Conservation (phyloP, 35 echinoderm and acorn worm species). For the Eucidaris tribuloides region DNA sequence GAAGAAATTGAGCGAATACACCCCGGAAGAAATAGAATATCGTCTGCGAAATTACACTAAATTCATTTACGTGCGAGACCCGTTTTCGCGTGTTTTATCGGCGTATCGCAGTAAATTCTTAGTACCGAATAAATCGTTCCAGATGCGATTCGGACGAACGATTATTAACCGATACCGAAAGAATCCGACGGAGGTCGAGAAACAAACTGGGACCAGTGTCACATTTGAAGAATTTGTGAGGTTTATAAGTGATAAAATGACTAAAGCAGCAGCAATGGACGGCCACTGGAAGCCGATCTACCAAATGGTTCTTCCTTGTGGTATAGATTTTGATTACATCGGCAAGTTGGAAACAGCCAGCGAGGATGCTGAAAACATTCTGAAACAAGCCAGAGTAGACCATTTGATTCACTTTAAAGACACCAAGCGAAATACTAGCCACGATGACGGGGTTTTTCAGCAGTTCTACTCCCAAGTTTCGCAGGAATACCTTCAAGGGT, state of each 20-base stretch:
- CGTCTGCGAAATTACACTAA: slow-evolving; percentile 79
- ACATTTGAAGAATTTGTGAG: slow-evolving; percentile 77
- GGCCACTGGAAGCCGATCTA: slow-evolving; percentile 86
- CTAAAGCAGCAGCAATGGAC: slow-evolving; percentile 43
- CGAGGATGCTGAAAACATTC: slow-evolving; percentile 68
- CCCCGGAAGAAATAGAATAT: slow-evolving; percentile 51
- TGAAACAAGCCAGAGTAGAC: slow-evolving; percentile 69
- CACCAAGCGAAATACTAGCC: slow-evolving; percentile 45
- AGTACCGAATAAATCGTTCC: slow-evolving; percentile 36
- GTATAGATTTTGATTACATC: slow-evolving; percentile 72
- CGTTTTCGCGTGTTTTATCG: slow-evolving; percentile 74
- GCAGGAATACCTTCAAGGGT: slow-evolving; percentile 36
- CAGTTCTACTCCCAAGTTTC: slow-evolving; percentile 53
- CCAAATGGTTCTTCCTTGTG: slow-evolving; percentile 81
- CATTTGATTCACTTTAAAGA: slow-evolving; percentile 79
- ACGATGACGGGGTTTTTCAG: slow-evolving; percentile 50
- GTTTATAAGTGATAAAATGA: slow-evolving; percentile 39
- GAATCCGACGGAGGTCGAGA: slow-evolving; percentile 35
- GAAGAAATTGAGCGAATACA: slow-evolving; percentile 59
- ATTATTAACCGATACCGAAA: slow-evolving; percentile 71
- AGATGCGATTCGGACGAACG: slow-evolving; percentile 28
- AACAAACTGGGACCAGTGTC: slow-evolving; percentile 48
- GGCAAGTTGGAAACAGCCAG: slow-evolving; percentile 76
- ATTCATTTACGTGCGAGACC: slow-evolving; percentile 90
- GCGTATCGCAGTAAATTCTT: slow-evolving; percentile 91